phyloP scores from a whole-genome alignment of 2,888 invertebrate genomes.

The Machimus atricapillus region DNA sequence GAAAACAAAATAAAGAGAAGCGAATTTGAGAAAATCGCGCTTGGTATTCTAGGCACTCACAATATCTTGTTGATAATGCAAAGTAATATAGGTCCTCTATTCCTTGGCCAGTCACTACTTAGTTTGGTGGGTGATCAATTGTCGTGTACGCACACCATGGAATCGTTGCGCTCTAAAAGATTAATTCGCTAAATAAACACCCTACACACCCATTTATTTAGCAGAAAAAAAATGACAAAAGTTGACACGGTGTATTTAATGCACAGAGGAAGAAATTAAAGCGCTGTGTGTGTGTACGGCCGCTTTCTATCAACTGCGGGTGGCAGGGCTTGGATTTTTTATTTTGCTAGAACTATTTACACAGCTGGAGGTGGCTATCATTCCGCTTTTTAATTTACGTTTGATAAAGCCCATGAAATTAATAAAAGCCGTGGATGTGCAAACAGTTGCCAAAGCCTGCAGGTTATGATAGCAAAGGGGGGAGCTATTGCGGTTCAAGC shows the following conservation, averaged over 20 bases:
- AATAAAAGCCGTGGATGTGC: not conserved
- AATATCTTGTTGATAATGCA: not conserved
- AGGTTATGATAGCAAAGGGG: not conserved
- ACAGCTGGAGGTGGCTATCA: constrained; percentile 9
- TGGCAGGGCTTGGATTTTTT: not conserved
- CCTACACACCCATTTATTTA: not conserved
- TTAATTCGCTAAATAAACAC: not conserved
- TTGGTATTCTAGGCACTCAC: not conserved
- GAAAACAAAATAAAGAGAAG: not conserved
- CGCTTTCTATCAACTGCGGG: not conserved
- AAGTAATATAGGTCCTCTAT: not conserved
- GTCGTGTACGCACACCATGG: not conserved
- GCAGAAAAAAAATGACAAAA: not conserved
- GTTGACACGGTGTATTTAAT: not conserved
- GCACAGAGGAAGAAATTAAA: not conserved
- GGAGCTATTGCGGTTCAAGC: not conserved
- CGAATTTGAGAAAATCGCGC: not conserved
- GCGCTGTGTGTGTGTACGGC: not conserved
- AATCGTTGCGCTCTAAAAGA: not conserved
- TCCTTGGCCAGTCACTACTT: not conserved
- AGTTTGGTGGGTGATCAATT: not conserved
- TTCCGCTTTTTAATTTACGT: not conserved
- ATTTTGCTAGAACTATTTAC: not conserved
- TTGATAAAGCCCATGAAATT: constrained; percentile 20
- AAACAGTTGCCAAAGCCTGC: not conserved